phyloP scores from a whole-genome alignment of 2,888 invertebrate species.

The Drosophila lacicola region DNA sequence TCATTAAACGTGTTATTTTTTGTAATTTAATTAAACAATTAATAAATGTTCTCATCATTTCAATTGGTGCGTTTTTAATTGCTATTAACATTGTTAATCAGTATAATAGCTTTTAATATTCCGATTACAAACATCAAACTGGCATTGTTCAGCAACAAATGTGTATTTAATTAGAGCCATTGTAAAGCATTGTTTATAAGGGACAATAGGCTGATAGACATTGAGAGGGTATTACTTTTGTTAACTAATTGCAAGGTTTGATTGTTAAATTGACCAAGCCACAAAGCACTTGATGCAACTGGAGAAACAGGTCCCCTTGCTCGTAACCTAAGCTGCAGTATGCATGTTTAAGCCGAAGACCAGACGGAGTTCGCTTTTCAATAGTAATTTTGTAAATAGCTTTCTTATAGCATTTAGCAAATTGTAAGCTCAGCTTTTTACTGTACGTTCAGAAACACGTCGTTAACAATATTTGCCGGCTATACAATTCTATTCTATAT shows the following conservation, averaged over 20 bases:
- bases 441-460: too few relatives aligned
- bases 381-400: too few relatives aligned
- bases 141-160: conserved; percentile 1
- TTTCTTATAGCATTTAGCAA: too few relatives aligned
- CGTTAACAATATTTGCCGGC: too few relatives aligned
- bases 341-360: not conserved
- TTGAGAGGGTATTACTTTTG: not conserved
- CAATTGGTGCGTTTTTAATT: not conserved
- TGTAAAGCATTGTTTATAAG: not conserved
- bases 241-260: not conserved
- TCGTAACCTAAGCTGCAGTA: not conserved
- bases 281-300: too few relatives aligned
- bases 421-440: too few relatives aligned
- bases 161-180: conserved; percentile 19
- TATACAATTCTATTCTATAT: too few relatives aligned
- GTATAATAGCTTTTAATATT: conserved; percentile 1
- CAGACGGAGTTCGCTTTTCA: not conserved
- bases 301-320: not conserved
- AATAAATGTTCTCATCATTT: conserved; percentile 2
- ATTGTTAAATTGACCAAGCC: not conserved
- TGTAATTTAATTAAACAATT: conserved; percentile 17
- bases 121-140: conserved; percentile 1
- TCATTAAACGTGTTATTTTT: conserved; percentile 28
- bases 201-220: not conserved
- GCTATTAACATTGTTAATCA: conserved; percentile 16